Evolutionary conservation across 1,140 invertebrate species (phyloP).

Genomic region (Drosophila kohkoa): DNA sequence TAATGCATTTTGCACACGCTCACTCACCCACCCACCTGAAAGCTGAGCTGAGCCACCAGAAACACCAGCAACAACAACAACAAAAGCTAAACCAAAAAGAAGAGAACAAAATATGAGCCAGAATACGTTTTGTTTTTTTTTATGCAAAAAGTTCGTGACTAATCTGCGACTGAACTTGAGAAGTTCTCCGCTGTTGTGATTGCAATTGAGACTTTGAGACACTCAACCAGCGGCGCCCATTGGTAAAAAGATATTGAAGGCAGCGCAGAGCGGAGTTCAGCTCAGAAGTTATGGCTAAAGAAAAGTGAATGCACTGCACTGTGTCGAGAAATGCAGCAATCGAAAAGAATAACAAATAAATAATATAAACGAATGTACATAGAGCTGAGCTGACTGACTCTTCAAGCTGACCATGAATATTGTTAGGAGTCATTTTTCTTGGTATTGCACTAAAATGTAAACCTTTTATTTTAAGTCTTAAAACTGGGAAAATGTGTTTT

Average conservation of each 20-base stretch:
- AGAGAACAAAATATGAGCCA: constrained; percentile 53
- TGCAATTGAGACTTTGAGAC: constrained; percentile 57
- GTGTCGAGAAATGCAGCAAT: not conserved
- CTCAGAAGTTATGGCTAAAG: constrained; percentile 37
- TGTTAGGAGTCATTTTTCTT: too few relatives aligned
- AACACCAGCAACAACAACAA: constrained; percentile 1
- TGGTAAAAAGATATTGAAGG: constrained; percentile 17
- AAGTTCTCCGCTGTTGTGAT: constrained; percentile 48
- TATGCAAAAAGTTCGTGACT: constrained; percentile 77
- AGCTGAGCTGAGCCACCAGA: constrained; percentile 5
- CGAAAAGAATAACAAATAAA: not conserved
- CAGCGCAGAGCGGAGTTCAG: not conserved
- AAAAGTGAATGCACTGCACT: constrained; percentile 52
- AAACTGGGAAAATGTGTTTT: too few relatives aligned
- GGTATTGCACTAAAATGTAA: too few relatives aligned
- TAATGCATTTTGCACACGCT: constrained; percentile 62
- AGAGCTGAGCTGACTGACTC: too few relatives aligned
- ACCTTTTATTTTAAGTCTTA: too few relatives aligned
- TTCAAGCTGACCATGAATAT: too few relatives aligned
- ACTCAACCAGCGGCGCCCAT: constrained; percentile 31
- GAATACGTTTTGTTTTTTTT: constrained; percentile 48
- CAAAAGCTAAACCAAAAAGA: not conserved
- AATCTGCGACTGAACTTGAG: constrained; percentile 63
- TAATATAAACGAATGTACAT: not conserved
- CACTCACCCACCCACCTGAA: constrained; percentile 61